phyloP scores from a whole-genome alignment of 2,113 vertebrate genomes.

The Circaetus gallicus region DNA sequence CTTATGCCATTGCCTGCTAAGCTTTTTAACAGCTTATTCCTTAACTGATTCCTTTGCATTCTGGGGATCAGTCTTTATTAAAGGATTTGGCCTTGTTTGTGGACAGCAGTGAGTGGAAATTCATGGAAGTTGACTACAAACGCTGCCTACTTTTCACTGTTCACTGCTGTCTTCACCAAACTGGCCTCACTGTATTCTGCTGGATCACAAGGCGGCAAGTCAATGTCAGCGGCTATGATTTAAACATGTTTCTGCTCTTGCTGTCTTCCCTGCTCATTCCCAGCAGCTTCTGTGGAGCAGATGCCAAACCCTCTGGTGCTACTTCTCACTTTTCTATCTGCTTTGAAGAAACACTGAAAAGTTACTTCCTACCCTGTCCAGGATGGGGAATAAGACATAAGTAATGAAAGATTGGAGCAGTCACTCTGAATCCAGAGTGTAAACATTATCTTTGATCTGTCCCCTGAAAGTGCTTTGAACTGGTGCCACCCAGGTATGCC shows the following conservation, averaged over 20 bases:
- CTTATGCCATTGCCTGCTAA: conserved; percentile 29
- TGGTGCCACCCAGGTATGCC: background rate
- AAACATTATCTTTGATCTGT: background rate
- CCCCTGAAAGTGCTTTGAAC: background rate
- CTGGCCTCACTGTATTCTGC: fast-evolving
- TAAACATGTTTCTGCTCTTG: background rate
- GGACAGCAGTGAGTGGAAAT: background rate
- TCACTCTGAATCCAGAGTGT: background rate
- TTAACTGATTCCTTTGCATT: conserved; percentile 37
- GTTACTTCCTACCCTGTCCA: background rate
- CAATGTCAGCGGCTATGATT: background rate
- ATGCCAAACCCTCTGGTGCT: background rate
- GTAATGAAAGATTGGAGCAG: background rate
- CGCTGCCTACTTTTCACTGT: background rate
- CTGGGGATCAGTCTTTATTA: background rate
- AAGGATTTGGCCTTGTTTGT: conserved; percentile 26
- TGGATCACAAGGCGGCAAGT: background rate
- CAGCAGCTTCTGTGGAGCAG: background rate
- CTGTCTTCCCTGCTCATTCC: background rate
- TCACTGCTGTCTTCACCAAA: background rate
- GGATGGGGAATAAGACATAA: background rate
- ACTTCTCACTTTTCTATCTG: background rate
- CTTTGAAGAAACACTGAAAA: background rate
- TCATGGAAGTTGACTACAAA: background rate
- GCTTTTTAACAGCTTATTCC: conserved; percentile 59